Conservation (phyloP, 1,140 invertebrate genomes). For the Armadillidium nasatum region DNA sequence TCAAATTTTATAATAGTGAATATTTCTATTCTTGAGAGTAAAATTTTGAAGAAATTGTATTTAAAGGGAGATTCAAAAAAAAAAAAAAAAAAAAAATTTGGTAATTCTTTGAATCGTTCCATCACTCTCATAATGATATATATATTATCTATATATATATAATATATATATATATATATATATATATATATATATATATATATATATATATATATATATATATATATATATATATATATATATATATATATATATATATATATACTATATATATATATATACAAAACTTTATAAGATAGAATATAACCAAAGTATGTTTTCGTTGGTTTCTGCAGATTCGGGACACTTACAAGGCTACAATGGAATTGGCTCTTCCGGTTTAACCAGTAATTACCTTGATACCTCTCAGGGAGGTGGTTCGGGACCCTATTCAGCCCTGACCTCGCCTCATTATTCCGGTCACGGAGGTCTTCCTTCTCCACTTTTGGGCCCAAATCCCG, state of each 20-base stretch:
- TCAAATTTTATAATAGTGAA: too few species aligned
- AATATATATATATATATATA: neutral
- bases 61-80: too few species aligned
- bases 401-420: constrained; percentile 39
- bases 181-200: constrained; percentile 14
- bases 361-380: constrained; percentile 22
- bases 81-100: too few species aligned
- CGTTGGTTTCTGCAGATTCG: constrained; percentile 38
- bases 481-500: constrained; percentile 45
- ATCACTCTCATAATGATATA: too few species aligned
- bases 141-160: neutral
- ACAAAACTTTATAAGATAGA: too few species aligned
- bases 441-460: constrained; percentile 30
- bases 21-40: too few species aligned
- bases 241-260: neutral
- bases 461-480: constrained; percentile 45
- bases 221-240: constrained; percentile 3
- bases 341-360: constrained; percentile 34
- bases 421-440: constrained; percentile 31
- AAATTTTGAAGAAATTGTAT: too few species aligned
- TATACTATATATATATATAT: neutral
- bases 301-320: constrained; percentile 25
- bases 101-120: too few species aligned
- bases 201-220: constrained; percentile 14
- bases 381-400: constrained; percentile 29